Evolutionary conservation across 2,888 invertebrate species (phyloP), one percentile per base, ranked within the genome.

Genomic region (Phengaris arion): DNA sequence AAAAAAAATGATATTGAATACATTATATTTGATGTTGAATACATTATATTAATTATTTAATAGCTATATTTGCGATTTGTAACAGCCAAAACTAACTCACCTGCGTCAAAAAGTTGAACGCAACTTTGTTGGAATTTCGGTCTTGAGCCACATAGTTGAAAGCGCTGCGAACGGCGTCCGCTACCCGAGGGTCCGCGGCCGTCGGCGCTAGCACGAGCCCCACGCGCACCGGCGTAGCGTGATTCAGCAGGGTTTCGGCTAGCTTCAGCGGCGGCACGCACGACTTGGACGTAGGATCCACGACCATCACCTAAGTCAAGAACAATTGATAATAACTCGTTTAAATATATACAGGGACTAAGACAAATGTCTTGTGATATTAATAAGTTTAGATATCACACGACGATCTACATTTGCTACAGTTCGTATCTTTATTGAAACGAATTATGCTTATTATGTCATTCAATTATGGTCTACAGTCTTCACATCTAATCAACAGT

Each of bases 191-290:
- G 77, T 94, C 94, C 51, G 91, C 94, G 0, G 94, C 85, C 10
- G 93, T 92, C 78, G 95, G 94, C 57, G 96, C 94, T 78, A 99
- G 96, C 2, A 99, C 97, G 54, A 99, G 85, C 2, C 99, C 99
- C 57, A 99, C 95, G 78, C 98, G 95, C 70, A 97, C 94, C 0
- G 99, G 99, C 6, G 98, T 98, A 77, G 96, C 96, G 87, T 99
- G 98, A 70, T 97, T 95, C 77, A 98, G 96, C 84, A 99, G 96
- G 0, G 98, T 98, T 91, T 99, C 98, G 0, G 97, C 96, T 80
- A 99, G 94, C 85, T 97, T 97, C 22, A 99, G 91, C 10, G 99
- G 92, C 46, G 96, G 96, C 64, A 95, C 94, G 0, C 96, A 95
- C 13, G 94, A 91, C 6, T 94, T 86, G 13, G 96, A 95, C 0